phyloP scores from a whole-genome alignment of 2,113 vertebrate species.

The Micromys minutus region DNA sequence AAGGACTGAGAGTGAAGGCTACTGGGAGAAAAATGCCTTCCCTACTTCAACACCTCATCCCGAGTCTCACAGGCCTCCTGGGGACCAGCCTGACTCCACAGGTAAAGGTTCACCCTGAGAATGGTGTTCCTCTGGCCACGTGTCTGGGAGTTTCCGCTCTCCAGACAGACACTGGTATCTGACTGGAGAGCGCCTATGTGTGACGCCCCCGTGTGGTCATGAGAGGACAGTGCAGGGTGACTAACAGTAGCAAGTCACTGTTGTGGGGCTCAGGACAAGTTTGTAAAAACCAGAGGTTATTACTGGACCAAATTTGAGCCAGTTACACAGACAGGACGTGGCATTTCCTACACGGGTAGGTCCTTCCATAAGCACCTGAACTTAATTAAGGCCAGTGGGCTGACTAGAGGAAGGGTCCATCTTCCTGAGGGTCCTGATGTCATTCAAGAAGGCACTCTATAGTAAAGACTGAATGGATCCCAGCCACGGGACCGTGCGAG shows the following conservation, averaged over 20 bases:
- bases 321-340: not conserved
- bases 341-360: not conserved
- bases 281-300: not conserved
- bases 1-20: not conserved
- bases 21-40: fast-evolving
- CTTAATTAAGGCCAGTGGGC: not conserved
- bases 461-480: too few relatives aligned
- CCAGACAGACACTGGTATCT: not conserved
- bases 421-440: not conserved
- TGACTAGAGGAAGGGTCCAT: not conserved
- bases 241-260: not conserved
- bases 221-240: fast-evolving
- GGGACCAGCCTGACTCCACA: fast-evolving
- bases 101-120: fast-evolving
- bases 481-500: not conserved
- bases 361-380: not conserved
- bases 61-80: fast-evolving
- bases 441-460: not conserved
- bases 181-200: fast-evolving
- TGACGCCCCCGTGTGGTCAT: fast-evolving
- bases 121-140: fast-evolving
- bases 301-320: not conserved
- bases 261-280: fast-evolving
- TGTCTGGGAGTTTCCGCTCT: too few relatives aligned
- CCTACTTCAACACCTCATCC: fast-evolving